Evolutionary conservation across 2,797 vertebrate species (phyloP).

Genomic region (Pipistrellus nathusii): DNA sequence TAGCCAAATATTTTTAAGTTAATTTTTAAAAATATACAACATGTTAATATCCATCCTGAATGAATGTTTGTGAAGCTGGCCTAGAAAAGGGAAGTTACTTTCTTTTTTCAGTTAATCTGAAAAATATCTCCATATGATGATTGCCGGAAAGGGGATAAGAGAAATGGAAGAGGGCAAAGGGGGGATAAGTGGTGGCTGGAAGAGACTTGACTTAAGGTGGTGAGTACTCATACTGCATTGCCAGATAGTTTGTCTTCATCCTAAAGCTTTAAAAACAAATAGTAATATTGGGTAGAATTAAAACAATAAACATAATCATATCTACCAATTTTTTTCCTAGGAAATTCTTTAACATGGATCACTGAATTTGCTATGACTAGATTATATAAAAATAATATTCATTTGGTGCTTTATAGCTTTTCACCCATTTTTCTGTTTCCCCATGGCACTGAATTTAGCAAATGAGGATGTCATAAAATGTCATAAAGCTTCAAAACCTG

Average conservation of each 20-base stretch:
- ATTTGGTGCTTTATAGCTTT: conserved; percentile 14
- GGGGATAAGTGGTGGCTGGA: not conserved
- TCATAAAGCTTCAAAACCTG: conserved; percentile 23
- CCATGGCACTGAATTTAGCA: conserved; percentile 48
- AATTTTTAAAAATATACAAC: not conserved
- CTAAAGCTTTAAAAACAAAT: conserved; percentile 30
- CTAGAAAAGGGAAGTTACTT: not conserved
- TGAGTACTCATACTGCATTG: not conserved
- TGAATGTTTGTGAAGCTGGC: not conserved
- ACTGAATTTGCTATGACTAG: conserved; percentile 9
- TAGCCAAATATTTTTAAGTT: conserved; percentile 2
- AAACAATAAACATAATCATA: not conserved
- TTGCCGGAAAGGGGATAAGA: not conserved
- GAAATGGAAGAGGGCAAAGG: not conserved
- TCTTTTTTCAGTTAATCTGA: conserved; percentile 23
- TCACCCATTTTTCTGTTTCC: not conserved
- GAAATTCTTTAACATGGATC: not conserved
- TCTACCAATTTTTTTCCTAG: conserved; percentile 33
- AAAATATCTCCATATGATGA: not conserved
- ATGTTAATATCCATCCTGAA: not conserved
- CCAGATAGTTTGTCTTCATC: not conserved
- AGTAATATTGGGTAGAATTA: not conserved
- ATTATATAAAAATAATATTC: conserved; percentile 32
- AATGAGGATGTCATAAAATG: not conserved
- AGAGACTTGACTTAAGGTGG: not conserved